Conservation (phyloP, 2,888 invertebrate genomes). For the Omphaloscelis lunosa region DNA sequence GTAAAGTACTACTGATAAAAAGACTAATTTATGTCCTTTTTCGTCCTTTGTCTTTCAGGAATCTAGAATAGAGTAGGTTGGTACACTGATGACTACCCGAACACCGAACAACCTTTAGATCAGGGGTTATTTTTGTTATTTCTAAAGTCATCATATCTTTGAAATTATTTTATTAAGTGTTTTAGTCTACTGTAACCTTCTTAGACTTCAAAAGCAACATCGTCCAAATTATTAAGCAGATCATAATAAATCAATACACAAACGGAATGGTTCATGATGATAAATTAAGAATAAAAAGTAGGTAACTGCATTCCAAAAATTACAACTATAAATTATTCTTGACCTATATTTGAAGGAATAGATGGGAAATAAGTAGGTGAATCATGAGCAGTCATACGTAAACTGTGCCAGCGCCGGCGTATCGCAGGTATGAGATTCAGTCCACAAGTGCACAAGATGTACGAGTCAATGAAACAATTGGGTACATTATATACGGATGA, state of each 20-base stretch:
- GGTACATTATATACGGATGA: neutral
- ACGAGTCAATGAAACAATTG: conserved; percentile 6
- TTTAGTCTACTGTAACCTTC: neutral
- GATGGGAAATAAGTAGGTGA: conserved; percentile 9
- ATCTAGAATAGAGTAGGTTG: neutral
- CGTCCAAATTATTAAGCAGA: neutral
- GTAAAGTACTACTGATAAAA: conserved; percentile 28
- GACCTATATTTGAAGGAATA: conserved; percentile 25
- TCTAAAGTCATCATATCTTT: neutral
- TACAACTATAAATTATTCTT: conserved; percentile 11
- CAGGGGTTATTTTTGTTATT: neutral
- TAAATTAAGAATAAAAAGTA: conserved; percentile 5
- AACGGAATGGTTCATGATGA: conserved; percentile 5
- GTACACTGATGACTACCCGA: neutral
- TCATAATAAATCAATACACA: conserved; percentile 12
- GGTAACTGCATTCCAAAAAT: conserved; percentile 6
- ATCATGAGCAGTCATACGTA: conserved; percentile 8
- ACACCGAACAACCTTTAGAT: neutral
- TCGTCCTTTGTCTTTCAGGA: neutral
- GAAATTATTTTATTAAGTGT: neutral
- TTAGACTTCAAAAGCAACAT: neutral
- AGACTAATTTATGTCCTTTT: neutral
- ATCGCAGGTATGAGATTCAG: conserved; percentile 39
- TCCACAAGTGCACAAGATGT: conserved; percentile 12
- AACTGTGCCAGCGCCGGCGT: conserved; percentile 31